A percentile compares a stretch with the other conserved stretches of the same genome.
Evolutionary conservation across 2,113 vertebrate species (phyloP).

Genomic region (Ochotona princeps): DNA sequence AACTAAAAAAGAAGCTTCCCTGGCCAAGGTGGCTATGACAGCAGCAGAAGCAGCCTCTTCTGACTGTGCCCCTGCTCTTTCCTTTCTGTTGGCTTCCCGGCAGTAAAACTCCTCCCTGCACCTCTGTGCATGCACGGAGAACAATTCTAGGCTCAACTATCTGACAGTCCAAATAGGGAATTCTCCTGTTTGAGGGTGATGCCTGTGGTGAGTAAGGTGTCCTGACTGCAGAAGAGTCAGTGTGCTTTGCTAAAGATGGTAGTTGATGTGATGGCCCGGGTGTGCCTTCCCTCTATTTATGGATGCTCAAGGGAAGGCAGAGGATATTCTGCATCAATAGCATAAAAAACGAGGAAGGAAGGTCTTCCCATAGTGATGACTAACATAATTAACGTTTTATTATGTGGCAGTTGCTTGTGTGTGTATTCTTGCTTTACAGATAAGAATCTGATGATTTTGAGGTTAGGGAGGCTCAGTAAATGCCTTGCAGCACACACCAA

Average conservation of each 20-base stretch:
- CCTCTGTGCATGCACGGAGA: background rate
- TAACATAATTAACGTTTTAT: background rate
- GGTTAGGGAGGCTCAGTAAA: background rate
- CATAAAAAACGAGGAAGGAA: background rate
- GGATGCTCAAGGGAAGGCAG: background rate
- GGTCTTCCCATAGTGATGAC: background rate
- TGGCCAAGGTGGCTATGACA: background rate
- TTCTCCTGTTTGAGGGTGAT: background rate
- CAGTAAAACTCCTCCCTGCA: background rate
- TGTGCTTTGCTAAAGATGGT: background rate
- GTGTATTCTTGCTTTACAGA: background rate
- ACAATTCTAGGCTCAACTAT: background rate
- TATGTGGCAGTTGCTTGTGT: background rate
- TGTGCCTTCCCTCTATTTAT: background rate
- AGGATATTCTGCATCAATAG: background rate
- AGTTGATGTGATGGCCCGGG: background rate
- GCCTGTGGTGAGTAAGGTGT: too few species aligned
- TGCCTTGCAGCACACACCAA: background rate
- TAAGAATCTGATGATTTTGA: background rate
- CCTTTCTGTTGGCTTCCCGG: background rate
- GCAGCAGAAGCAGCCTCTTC: background rate
- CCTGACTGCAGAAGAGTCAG: background rate
- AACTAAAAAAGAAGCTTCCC: background rate
- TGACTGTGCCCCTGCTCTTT: background rate
- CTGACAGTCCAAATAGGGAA: background rate